Evolutionary conservation across 2,888 invertebrate species (phyloP).

Genomic region (Alloplasta piceator): DNA sequence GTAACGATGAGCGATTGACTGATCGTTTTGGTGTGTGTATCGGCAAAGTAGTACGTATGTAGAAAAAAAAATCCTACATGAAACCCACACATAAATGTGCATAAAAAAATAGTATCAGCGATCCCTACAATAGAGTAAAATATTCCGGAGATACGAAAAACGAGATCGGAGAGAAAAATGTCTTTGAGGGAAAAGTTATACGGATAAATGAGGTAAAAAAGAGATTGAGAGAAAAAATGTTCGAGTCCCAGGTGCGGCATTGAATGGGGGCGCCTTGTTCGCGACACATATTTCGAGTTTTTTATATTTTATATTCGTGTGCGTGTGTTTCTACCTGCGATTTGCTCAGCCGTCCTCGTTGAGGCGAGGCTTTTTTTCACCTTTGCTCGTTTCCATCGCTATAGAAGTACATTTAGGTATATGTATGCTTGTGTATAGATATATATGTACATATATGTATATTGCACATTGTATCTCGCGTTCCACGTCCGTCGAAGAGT

Average conservation of each 20-base stretch:
- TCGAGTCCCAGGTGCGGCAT: conserved; percentile 53
- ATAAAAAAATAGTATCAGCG: conserved; percentile 9
- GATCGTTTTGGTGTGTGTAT: conserved; percentile 57
- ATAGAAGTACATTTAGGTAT: conserved; percentile 4
- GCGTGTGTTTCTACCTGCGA: conserved; percentile 36
- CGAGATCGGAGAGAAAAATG: background rate
- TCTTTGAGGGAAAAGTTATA: background rate
- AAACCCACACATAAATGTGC: too few relatives aligned
- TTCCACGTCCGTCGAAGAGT: conserved; percentile 50
- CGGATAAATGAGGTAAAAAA: conserved; percentile 3
- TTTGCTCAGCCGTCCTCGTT: conserved; percentile 48
- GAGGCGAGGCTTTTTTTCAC: conserved; percentile 72
- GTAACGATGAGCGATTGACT: conserved; percentile 58
- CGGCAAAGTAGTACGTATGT: conserved; percentile 59
- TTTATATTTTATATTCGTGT: background rate
- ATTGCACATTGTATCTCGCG: conserved; percentile 34
- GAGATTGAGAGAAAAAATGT: conserved; percentile 6
- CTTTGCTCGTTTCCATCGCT: conserved; percentile 33
- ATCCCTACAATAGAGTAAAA: conserved; percentile 10
- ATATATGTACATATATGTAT: background rate
- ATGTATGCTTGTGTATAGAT: background rate
- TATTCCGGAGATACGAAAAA: conserved; percentile 11
- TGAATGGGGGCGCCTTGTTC: conserved; percentile 75
- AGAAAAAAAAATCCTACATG: conserved; percentile 4
- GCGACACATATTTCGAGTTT: conserved; percentile 24